Conservation (phyloP, 2,888 invertebrate species). For the Taenaris catops region DNA sequence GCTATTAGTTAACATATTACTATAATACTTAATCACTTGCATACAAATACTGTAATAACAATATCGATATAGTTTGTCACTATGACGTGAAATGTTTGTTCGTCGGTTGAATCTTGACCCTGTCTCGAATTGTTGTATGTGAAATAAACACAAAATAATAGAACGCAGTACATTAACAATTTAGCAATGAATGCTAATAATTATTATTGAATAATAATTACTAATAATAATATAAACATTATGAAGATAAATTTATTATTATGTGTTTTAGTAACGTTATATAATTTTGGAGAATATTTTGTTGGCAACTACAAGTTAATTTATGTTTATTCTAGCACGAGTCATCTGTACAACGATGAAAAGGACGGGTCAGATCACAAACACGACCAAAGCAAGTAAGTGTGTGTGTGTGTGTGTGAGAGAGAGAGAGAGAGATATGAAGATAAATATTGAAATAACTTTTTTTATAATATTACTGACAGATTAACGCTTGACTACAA, state of each 20-base stretch:
- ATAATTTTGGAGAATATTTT: neutral
- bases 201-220: neutral
- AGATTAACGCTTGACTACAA: too few species aligned
- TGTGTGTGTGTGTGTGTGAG: too few species aligned
- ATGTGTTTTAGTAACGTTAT: conserved; percentile 25
- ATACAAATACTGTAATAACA: neutral
- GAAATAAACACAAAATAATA: conserved; percentile 18
- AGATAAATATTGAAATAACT: too few species aligned
- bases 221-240: neutral
- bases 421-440: too few species aligned
- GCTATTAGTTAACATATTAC: conserved; percentile 34
- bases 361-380: conserved; percentile 75
- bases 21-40: conserved; percentile 1
- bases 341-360: conserved; percentile 68
- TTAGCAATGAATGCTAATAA: neutral
- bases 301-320: conserved; percentile 12
- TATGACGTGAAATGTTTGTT: too few species aligned
- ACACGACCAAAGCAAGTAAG: conserved; percentile 77
- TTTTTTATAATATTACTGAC: too few species aligned
- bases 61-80: too few species aligned
- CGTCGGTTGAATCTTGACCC: conserved; percentile 58
- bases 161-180: neutral
- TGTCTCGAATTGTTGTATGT: conserved; percentile 36
- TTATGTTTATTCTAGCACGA: conserved; percentile 53
- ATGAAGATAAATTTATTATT: conserved; percentile 23